Conservation (phyloP, 2,797 vertebrate species). For the Uromys caudimaculatus region DNA sequence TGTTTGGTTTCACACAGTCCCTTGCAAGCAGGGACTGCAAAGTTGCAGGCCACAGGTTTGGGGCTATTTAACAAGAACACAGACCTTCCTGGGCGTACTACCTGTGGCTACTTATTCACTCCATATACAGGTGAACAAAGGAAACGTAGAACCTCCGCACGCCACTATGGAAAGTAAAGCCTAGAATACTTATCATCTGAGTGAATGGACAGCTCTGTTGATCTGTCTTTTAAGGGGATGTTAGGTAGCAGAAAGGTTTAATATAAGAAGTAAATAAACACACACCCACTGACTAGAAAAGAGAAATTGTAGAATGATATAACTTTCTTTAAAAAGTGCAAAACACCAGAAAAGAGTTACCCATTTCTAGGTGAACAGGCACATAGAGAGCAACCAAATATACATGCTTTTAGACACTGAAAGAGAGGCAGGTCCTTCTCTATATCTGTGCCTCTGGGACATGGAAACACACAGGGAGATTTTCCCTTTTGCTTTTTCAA, state of each 20-base stretch:
- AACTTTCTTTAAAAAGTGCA: conserved; percentile 19
- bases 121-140: neutral
- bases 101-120: neutral
- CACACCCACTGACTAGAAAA: neutral
- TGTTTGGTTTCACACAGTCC: conserved; percentile 33
- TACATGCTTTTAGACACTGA: neutral
- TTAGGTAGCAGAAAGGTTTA: neutral
- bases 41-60: neutral
- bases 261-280: neutral
- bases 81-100: neutral
- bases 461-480: neutral
- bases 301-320: neutral
- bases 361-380: neutral
- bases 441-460: neutral
- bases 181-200: neutral
- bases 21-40: neutral
- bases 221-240: conserved; percentile 31
- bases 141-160: neutral
- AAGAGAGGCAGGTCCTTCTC: neutral
- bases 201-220: neutral
- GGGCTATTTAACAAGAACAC: neutral
- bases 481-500: neutral
- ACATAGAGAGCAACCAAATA: neutral
- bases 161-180: neutral
- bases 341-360: neutral